phyloP scores from a whole-genome alignment of 2,888 invertebrate genomes.

The Ephialtes manifestator region DNA sequence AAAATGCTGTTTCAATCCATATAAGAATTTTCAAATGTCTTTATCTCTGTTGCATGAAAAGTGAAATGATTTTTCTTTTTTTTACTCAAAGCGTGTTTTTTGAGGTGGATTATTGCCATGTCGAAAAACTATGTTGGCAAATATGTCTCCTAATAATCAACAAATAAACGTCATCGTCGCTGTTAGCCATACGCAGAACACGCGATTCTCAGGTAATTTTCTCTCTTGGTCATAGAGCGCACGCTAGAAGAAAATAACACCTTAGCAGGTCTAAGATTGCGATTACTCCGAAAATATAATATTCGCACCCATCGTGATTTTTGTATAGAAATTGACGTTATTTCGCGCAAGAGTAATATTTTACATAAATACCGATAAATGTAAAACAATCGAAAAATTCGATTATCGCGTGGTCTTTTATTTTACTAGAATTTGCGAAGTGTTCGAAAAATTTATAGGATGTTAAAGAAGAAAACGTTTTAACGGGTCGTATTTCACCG shows the following conservation, averaged over 20 bases:
- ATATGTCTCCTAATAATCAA: slow-evolving; percentile 71
- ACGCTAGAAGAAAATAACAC: slow-evolving; percentile 66
- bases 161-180: slow-evolving; percentile 57
- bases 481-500: slow-evolving; percentile 11
- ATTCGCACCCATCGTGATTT: slow-evolving; percentile 38
- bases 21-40: not conserved
- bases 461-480: slow-evolving; percentile 8
- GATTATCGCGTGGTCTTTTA: not conserved
- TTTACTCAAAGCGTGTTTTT: not conserved
- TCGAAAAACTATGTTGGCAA: slow-evolving; percentile 61
- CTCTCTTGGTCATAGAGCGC: slow-evolving; percentile 61
- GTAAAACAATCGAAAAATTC: not conserved
- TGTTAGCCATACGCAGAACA: slow-evolving; percentile 48
- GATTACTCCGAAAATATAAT: not conserved
- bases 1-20: not conserved
- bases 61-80: not conserved
- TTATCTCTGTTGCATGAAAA: not conserved
- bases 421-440: not conserved
- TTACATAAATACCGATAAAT: slow-evolving; percentile 15
- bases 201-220: slow-evolving; percentile 70
- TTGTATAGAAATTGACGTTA: not conserved
- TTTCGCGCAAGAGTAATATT: not conserved
- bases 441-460: not conserved
- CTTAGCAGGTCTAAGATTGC: slow-evolving; percentile 18
- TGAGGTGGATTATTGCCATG: slow-evolving; percentile 31